A percentile compares a stretch with the other conserved stretches of the same genome.
phyloP scores from a whole-genome alignment of 2,797 vertebrate species.

The Sternotherus odoratus region DNA sequence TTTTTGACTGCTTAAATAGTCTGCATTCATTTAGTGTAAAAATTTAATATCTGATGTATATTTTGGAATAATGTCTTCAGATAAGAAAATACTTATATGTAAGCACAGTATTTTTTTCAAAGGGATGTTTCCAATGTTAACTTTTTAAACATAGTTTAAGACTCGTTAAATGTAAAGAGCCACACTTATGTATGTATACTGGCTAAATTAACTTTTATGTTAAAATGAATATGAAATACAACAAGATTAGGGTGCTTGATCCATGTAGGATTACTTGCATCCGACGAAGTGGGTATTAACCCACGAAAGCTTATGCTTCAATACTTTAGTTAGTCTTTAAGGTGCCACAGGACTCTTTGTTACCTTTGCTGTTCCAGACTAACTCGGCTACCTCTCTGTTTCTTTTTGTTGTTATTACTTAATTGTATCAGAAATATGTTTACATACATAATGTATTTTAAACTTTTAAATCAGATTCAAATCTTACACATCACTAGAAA shows the following conservation, averaged over 20 bases:
- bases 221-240: neutral
- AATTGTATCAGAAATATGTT: neutral
- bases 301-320: too few relatives aligned
- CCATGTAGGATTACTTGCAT: fast-evolving
- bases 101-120: neutral
- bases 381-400: too few relatives aligned
- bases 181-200: neutral
- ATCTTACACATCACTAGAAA: neutral
- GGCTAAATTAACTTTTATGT: neutral
- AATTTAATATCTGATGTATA: neutral
- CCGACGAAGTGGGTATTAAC: too few relatives aligned
- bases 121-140: neutral
- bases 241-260: neutral
- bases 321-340: too few relatives aligned
- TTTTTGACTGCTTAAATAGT: neutral
- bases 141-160: neutral
- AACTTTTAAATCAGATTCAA: neutral
- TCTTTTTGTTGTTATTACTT: neutral
- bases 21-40: neutral
- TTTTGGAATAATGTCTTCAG: neutral
- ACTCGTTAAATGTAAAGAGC: neutral
- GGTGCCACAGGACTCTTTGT: too few relatives aligned
- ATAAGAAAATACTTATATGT: neutral
- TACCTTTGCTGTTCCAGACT: too few relatives aligned
- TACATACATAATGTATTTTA: neutral